Conservation (phyloP, 2,888 invertebrate species). For the Atrina japonica region DNA sequence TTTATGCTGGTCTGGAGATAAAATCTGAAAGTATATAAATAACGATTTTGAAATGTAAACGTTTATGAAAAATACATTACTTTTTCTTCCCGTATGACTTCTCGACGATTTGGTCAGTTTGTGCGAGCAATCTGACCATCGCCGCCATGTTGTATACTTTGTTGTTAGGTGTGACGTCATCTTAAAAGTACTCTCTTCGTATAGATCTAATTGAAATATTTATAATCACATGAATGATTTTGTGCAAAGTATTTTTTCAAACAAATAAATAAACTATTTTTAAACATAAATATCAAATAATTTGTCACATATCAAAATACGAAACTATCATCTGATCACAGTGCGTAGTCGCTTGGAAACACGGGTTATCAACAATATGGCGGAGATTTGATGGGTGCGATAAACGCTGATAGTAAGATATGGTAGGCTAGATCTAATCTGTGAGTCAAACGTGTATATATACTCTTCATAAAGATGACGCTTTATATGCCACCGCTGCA, state of each 20-base stretch:
- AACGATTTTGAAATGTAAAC: no score
- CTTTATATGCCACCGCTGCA: slow-evolving; percentile 71
- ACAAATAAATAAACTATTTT: no score
- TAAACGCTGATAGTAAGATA: slow-evolving; percentile 14
- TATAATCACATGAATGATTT: neutral
- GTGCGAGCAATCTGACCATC: slow-evolving; percentile 71
- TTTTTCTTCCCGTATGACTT: slow-evolving; percentile 69
- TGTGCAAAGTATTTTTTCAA: no score
- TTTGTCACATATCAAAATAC: no score
- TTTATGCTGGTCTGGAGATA: no score
- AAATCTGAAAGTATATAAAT: no score
- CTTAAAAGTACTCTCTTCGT: neutral
- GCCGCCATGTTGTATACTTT: slow-evolving; percentile 77
- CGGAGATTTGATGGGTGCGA: slow-evolving; percentile 44
- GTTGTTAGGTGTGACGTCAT: slow-evolving; percentile 64
- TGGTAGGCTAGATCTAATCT: slow-evolving; percentile 3
- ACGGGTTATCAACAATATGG: slow-evolving; percentile 60
- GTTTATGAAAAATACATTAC: slow-evolving; percentile 57
- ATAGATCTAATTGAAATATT: slow-evolving; percentile 6
- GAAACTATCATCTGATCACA: neutral
- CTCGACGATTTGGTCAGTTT: slow-evolving; percentile 69
- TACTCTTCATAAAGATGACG: slow-evolving; percentile 58
- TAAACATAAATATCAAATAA: no score
- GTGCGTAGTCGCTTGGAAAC: slow-evolving; percentile 32
- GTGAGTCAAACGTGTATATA: neutral